Base-by-base conservation (phyloP, 2,113 vertebrate species). In the Gnathonemus longibarbis region DNA sequence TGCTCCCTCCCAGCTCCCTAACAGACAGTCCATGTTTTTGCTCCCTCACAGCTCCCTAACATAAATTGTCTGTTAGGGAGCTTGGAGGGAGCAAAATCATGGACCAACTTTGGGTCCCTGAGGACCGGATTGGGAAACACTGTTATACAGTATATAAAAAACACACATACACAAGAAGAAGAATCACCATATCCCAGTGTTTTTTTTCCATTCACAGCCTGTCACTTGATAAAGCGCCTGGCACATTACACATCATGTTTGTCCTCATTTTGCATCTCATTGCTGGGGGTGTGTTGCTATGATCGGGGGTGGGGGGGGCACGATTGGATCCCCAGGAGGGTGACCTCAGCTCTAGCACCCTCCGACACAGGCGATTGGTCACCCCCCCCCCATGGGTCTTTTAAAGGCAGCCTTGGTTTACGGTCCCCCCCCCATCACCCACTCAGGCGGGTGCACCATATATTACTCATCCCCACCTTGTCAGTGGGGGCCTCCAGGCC, bases 401-500 rank as follows among this genome's bases (percentile, higher is more conserved):
- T 92, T 94, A 74, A 94, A 94, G 21, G 0, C 19, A 96, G 94
- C 94, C 92, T 93, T 91, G 92, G 91, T 94, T 94, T 93, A 92
- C 92, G 85, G 11, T 94, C 95, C 93, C 94, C 94, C 95, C 80
- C 95, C 95, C 95, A 96, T 96, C 95, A 96, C 94, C 94, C 96
- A 95, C 94, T 94, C 94, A 96, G 96, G 95, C 95, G 93, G 91
- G 66, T 35, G 93, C 95, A 94, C 96, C 95, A 92, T 95, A 96
- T 96, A 74, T 96, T 96, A 31, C 96, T 96, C 95, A 96, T 96
- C 96, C 95, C 94, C 97, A 95, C 95, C 96, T 95, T 96, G 96
- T 96, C 96, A 94, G 92, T 95, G 94, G 95, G 92, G 19, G 95
- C 93, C 95, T 96, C 92, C 91, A 95, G 93, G 95, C 94, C 95